These are phyloP conservation scores for Archegozetes longisetosus DNA, from an alignment of 1,140 invertebrate genomes.

Conservation along the genomic window DNA sequence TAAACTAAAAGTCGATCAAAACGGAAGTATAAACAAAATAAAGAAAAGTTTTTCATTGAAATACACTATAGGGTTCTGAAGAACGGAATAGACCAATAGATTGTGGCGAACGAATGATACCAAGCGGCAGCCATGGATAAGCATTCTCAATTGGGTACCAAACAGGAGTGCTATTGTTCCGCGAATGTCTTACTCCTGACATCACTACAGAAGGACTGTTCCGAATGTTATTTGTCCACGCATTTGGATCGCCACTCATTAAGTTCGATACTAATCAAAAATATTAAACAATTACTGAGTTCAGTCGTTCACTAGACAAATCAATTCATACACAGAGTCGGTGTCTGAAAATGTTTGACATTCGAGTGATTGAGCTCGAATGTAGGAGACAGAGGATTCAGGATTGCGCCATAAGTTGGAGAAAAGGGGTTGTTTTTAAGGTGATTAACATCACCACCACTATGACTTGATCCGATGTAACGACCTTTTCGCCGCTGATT, in stretches of 20 bases:
- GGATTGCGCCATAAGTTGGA: not conserved
- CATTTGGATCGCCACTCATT: not conserved
- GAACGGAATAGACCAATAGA: not conserved
- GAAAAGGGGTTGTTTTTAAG: not conserved
- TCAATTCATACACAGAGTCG: not conserved
- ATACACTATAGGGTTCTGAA: not conserved
- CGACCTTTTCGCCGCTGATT: not conserved
- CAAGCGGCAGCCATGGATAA: not conserved
- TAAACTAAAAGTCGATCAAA: too few species aligned
- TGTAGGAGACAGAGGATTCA: not conserved
- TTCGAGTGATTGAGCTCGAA: not conserved
- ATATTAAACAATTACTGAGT: not conserved
- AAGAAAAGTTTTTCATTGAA: too few species aligned
- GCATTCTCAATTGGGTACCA: not conserved
- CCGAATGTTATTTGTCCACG: not conserved
- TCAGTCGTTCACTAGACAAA: not conserved
- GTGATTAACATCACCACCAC: not conserved
- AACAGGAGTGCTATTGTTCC: not conserved
- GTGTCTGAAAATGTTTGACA: not conserved
- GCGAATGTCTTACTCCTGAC: not conserved
- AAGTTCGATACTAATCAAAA: not conserved
- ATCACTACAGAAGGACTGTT: not conserved
- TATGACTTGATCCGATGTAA: not conserved
- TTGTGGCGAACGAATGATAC: not conserved
- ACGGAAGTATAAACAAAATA: too few species aligned